A percentile compares a stretch with the other conserved stretches of the same genome.
phyloP scores from a whole-genome alignment of 2,113 vertebrate species.

The Cebidichthys violaceus region DNA sequence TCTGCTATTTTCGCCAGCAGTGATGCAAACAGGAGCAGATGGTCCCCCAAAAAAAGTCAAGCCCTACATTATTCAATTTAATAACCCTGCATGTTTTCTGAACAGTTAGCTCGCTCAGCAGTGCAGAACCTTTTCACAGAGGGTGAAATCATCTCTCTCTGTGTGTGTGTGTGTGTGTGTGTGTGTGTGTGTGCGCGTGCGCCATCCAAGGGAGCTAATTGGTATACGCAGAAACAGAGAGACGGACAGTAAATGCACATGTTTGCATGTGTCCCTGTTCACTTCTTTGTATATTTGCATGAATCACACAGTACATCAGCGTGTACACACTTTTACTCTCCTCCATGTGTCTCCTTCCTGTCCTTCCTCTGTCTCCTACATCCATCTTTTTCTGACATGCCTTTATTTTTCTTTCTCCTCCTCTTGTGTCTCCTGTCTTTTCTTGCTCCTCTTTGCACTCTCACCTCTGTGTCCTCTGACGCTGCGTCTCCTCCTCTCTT shows the following conservation, averaged over 20 bases:
- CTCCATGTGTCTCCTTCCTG: background rate
- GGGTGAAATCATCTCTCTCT: conserved; percentile 30
- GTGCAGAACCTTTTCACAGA: conserved; percentile 37
- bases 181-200: background rate
- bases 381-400: background rate
- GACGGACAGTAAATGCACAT: background rate
- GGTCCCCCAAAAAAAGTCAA: conserved; percentile 41
- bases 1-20: conserved; percentile 64
- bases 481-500: conserved; percentile 14
- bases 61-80: conserved; percentile 66
- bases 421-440: background rate
- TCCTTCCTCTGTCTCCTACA: background rate
- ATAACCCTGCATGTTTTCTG: conserved; percentile 55
- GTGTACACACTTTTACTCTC: background rate
- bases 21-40: conserved; percentile 61
- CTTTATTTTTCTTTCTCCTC: background rate
- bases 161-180: too few species aligned
- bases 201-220: conserved; percentile 39
- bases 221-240: conserved; percentile 22
- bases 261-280: too few species aligned
- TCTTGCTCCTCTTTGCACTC: conserved; percentile 16
- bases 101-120: conserved; percentile 38
- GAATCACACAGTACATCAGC: background rate
- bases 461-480: conserved; percentile 11
- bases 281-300: background rate